A percentile compares a stretch with the other conserved stretches of the same genome.
phyloP scores from a whole-genome alignment of 2,888 invertebrate species.

The Macropis europaea region DNA sequence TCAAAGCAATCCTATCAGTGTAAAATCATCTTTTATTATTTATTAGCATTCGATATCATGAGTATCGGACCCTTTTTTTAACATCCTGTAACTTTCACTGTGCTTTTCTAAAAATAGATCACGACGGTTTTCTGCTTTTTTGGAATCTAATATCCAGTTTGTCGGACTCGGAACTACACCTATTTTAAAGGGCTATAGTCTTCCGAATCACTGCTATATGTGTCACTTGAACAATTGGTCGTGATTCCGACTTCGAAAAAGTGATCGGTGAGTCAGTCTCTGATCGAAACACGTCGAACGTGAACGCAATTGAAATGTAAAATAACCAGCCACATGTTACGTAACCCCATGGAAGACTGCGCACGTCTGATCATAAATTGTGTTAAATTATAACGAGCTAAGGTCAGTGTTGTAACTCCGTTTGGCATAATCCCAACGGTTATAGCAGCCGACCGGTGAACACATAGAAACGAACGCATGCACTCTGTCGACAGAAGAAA shows the following conservation, averaged over 20 bases:
- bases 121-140: no score
- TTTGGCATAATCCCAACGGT: conserved; percentile 6
- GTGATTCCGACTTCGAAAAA: not conserved
- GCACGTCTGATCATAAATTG: conserved; percentile 29
- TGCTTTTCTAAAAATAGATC: no score
- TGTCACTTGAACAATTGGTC: no score
- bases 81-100: no score
- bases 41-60: no score
- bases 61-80: no score
- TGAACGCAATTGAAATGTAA: conserved; percentile 37
- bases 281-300: not conserved
- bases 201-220: no score
- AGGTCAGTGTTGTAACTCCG: conserved; percentile 29
- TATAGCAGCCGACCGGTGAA: not conserved
- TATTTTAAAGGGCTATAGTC: no score
- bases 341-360: conserved; percentile 34
- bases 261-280: conserved; percentile 9
- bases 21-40: no score
- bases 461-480: not conserved
- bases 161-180: no score
- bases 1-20: no score
- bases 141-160: no score
- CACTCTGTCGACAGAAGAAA: not conserved
- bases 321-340: conserved; percentile 46
- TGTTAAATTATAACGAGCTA: conserved; percentile 40